phyloP scores from a whole-genome alignment of 2,888 invertebrate species.

The Cerastis rubricosa region DNA sequence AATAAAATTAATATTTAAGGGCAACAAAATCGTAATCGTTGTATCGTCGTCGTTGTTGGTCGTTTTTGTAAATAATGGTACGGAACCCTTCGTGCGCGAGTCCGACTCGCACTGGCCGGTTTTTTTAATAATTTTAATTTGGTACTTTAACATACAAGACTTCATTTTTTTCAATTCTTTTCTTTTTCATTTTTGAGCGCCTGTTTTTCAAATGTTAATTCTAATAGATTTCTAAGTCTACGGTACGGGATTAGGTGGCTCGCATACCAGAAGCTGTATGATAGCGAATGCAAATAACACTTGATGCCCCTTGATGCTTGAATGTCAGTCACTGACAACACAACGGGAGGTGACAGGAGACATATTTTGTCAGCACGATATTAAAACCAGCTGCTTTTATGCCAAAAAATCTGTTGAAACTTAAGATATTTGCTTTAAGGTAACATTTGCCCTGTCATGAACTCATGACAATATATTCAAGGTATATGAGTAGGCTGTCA shows the following conservation, averaged over 20 bases:
- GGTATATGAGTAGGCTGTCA: constrained; percentile 34
- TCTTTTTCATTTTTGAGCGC: neutral
- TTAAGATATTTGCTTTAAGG: constrained; percentile 35
- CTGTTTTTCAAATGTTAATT: constrained; percentile 52
- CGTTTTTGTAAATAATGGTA: no score
- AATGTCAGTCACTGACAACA: constrained; percentile 72
- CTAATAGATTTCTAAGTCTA: constrained; percentile 79
- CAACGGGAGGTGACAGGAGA: constrained; percentile 65
- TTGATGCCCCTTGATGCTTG: constrained; percentile 80
- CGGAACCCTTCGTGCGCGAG: no score
- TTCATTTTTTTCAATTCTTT: neutral
- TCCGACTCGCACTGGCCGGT: no score
- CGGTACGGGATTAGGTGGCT: constrained; percentile 79
- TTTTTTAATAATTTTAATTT: neutral
- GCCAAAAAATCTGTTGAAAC: constrained; percentile 32
- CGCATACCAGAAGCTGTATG: constrained; percentile 85
- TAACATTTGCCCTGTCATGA: constrained; percentile 25
- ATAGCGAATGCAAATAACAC: constrained; percentile 86
- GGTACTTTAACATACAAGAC: neutral
- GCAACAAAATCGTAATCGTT: no score
- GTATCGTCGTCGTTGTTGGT: no score
- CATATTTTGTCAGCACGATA: constrained; percentile 55
- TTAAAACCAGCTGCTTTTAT: constrained; percentile 44
- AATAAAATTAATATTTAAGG: no score
- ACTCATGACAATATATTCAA: constrained; percentile 50